Evolutionary conservation across 2,113 vertebrate genomes (phyloP).

Genomic region (Phyllostomus hastatus): DNA sequence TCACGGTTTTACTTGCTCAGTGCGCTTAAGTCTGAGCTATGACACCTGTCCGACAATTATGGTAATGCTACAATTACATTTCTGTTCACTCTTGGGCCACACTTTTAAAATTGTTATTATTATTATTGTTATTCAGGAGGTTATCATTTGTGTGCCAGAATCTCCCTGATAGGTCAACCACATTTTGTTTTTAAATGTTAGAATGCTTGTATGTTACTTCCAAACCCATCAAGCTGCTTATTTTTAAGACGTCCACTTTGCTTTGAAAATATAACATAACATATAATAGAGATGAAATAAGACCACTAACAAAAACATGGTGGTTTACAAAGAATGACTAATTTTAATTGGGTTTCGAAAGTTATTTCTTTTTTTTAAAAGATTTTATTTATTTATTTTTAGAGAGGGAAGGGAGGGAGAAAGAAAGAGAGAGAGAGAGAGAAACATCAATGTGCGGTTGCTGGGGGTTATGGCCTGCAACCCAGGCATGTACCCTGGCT

Average conservation of each 20-base stretch:
- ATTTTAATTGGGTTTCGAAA: slow-evolving; percentile 19
- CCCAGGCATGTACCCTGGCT: too few relatives aligned
- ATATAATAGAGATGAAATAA: background rate
- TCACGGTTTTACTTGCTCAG: slow-evolving; percentile 60
- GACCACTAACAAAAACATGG: background rate
- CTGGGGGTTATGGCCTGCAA: too few relatives aligned
- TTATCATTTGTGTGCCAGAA: background rate
- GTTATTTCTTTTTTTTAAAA: too few relatives aligned
- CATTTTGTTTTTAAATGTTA: slow-evolving; percentile 29
- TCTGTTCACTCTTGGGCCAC: slow-evolving; percentile 25
- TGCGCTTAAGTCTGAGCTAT: slow-evolving; percentile 55
- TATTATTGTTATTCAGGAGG: background rate
- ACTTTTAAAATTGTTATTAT: background rate
- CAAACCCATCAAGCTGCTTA: background rate
- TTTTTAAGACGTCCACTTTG: background rate
- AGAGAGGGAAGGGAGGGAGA: too few relatives aligned
- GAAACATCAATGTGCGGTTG: too few relatives aligned
- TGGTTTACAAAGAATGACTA: background rate
- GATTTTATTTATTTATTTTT: too few relatives aligned
- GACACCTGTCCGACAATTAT: background rate
- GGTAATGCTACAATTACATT: slow-evolving; percentile 24
- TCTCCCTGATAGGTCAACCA: background rate
- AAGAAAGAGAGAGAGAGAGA: too few relatives aligned
- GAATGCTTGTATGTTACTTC: background rate
- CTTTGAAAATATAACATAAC: background rate